These are phyloP conservation scores for Danio jaintianensis DNA, from an alignment of 2,797 vertebrate genomes.

Conservation along the genomic window DNA sequence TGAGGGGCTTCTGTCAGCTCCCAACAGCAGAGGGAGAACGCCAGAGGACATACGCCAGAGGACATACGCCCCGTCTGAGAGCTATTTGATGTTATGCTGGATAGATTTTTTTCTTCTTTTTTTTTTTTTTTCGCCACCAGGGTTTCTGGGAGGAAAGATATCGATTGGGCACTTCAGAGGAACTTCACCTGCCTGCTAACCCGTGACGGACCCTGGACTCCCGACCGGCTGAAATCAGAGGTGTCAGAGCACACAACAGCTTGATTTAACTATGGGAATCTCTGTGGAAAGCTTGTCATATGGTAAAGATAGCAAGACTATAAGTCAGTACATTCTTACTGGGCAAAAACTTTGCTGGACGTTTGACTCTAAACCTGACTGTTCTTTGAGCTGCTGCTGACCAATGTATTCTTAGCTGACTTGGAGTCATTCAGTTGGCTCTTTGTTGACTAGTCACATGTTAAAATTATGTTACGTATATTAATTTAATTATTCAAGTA, in stretches of 20 bases:
- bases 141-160: slow-evolving; percentile 51
- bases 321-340: not conserved
- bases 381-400: too few relatives aligned
- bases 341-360: not conserved
- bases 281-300: slow-evolving; percentile 15
- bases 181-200: slow-evolving; percentile 60
- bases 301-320: slow-evolving; percentile 16
- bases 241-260: slow-evolving; percentile 55
- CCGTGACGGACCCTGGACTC: slow-evolving; percentile 50
- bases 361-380: not conserved
- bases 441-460: too few relatives aligned
- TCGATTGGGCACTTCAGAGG: slow-evolving; percentile 58
- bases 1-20: slow-evolving; percentile 57
- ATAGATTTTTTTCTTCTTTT: slow-evolving; percentile 44
- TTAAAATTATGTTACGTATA: too few relatives aligned
- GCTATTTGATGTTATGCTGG: slow-evolving; percentile 59
- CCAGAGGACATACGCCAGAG: slow-evolving; percentile 48
- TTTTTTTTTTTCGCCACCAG: slow-evolving; percentile 32
- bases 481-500: too few relatives aligned
- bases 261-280: slow-evolving; percentile 56
- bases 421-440: too few relatives aligned
- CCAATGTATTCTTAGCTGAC: too few relatives aligned
- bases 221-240: slow-evolving; percentile 48
- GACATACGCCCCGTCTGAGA: slow-evolving; percentile 52
- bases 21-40: slow-evolving; percentile 54